Evolutionary conservation across 2,888 invertebrate genomes (phyloP).

Genomic region (Carterocephalus palaemon): DNA sequence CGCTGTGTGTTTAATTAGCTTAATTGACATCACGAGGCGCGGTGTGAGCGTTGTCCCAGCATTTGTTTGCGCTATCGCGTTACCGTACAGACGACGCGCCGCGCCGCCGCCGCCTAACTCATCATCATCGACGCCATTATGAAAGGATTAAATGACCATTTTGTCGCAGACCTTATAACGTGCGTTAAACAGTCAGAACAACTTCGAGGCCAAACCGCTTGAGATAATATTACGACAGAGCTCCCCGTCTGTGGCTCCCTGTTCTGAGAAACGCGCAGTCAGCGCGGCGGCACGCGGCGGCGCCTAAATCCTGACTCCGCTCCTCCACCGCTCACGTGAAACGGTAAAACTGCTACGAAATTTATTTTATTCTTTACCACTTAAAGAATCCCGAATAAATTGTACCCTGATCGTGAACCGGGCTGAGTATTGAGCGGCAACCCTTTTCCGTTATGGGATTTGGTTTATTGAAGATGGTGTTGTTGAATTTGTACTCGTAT

Average conservation of each 20-base stretch:
- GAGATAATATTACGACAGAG: constrained; percentile 28
- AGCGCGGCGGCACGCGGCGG: constrained; percentile 58
- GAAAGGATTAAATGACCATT: constrained; percentile 38
- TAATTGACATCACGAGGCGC: constrained; percentile 77
- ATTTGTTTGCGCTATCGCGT: constrained; percentile 75
- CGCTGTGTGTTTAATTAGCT: constrained; percentile 76
- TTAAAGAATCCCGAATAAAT: constrained; percentile 65
- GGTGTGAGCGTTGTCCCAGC: constrained; percentile 75
- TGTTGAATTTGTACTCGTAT: constrained; percentile 24
- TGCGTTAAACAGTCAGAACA: not conserved
- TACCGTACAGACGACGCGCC: constrained; percentile 50
- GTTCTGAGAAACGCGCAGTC: constrained; percentile 48
- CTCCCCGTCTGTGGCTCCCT: constrained; percentile 38
- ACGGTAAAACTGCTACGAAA: constrained; percentile 61
- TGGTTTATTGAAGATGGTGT: constrained; percentile 27
- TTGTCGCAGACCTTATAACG: constrained; percentile 21
- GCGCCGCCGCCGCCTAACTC: constrained; percentile 34
- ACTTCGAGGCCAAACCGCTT: not conserved
- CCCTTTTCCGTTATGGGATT: constrained; percentile 40
- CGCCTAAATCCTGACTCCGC: constrained; percentile 51
- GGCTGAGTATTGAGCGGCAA: constrained; percentile 51
- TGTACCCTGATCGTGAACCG: constrained; percentile 63
- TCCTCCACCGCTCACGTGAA: constrained; percentile 56
- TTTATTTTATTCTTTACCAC: constrained; percentile 61
- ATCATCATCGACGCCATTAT: constrained; percentile 23